Evolutionary conservation across 2,113 vertebrate species (phyloP).

Genomic region (Saguinus midas): DNA sequence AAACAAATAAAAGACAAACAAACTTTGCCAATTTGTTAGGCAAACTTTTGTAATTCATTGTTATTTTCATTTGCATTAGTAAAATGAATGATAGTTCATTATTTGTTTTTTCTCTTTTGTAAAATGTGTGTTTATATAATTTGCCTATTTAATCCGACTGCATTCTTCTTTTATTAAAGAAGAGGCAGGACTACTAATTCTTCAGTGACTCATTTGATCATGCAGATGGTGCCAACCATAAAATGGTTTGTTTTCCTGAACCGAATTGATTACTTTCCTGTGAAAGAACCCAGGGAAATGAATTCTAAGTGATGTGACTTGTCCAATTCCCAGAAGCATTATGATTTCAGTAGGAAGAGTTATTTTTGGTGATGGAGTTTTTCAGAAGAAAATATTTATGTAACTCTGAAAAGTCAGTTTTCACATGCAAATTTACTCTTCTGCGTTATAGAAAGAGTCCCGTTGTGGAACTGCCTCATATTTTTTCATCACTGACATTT

Average conservation of each 20-base stretch:
- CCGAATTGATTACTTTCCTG: slow-evolving; percentile 66
- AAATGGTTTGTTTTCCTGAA: slow-evolving; percentile 62
- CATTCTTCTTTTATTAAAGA: slow-evolving; percentile 13
- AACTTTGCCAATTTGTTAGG: not conserved
- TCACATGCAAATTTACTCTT: slow-evolving; percentile 75
- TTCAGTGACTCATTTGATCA: slow-evolving; percentile 55
- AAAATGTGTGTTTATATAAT: slow-evolving; percentile 46
- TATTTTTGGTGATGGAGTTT: slow-evolving; percentile 71
- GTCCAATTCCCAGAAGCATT: slow-evolving; percentile 69
- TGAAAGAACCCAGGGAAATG: slow-evolving; percentile 64
- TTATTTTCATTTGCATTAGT: slow-evolving; percentile 34
- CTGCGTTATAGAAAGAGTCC: slow-evolving; percentile 60
- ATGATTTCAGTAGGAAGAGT: slow-evolving; percentile 64
- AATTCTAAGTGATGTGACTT: slow-evolving; percentile 70
- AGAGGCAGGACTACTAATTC: not conserved
- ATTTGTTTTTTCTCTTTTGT: not conserved
- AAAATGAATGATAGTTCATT: not conserved
- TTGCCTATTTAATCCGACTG: not conserved
- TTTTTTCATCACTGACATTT: slow-evolving; percentile 81
- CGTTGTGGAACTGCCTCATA: slow-evolving; percentile 72
- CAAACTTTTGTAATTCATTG: not conserved
- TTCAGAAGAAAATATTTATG: slow-evolving; percentile 71
- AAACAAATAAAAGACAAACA: not conserved
- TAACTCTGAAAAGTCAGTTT: slow-evolving; percentile 71
- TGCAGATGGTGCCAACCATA: slow-evolving; percentile 49